Base-by-base conservation (phyloP, 2,888 invertebrate species). In the Heliconius hortense region DNA sequence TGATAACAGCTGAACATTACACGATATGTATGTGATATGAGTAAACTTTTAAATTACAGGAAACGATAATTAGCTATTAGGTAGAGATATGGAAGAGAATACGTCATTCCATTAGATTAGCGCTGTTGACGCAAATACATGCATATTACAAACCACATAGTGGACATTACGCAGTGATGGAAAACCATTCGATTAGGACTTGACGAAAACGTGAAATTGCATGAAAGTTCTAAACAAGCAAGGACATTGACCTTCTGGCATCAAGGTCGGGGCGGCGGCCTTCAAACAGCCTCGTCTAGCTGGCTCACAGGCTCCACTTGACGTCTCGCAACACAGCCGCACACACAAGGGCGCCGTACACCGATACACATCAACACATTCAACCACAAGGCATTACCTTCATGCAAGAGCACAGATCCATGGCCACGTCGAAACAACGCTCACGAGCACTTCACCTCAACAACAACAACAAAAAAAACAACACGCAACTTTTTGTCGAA, bases 231-330 rank as follows among this genome's bases (percentile, higher is more conserved):
- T 83, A 86, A 88, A 88, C 90, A 89, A 88, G 87, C 86, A 88
- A 89, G 94, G 91, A 89, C 94, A 87, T 90, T 90, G 91, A 93
- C 92, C 93, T 92, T 92, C 90, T 88, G 89, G 86, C 89, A 90
- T 85, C 90, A 94, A 94, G 94, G 94, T 94, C 94, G 91, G 86
- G 87, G 85, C 89, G 89, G 88, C 92, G 93, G 94, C 94, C 94
- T 94, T 93, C 94, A 91, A 88, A 90, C 89, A 90, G 91, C 89
- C 92, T 91, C 89, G 91, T 88, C 90, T 89, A 89, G 88, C 84
- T 87, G 84, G 85, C 87, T 84, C 87, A 85, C 86, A 85, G 87
- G 83, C 88, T 89, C 86, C 87, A 84, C 83, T 84, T 84, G 83
- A 83, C 81, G 83, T 86, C 86, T 88, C 86, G 83, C 86, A 83